A percentile compares a stretch with the other conserved stretches of the same genome.
Evolutionary conservation across 2,888 invertebrate species (phyloP).

Genomic region (Watsonalla cultraria): DNA sequence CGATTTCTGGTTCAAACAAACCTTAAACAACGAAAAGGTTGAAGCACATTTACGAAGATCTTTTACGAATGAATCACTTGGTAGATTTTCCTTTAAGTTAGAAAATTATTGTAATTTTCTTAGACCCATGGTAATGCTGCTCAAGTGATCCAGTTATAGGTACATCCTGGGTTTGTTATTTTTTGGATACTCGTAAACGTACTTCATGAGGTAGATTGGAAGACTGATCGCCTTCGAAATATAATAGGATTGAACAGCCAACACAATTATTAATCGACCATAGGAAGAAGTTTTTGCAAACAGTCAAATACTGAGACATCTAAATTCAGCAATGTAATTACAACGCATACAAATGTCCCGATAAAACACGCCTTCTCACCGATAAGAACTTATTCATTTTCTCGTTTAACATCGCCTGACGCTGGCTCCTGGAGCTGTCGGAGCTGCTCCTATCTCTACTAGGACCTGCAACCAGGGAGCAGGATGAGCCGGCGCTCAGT

Average conservation of each 20-base stretch:
- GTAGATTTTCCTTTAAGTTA: not conserved
- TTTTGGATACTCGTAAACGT: conserved; percentile 30
- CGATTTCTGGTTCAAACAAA: conserved; percentile 54
- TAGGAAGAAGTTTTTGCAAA: conserved; percentile 61
- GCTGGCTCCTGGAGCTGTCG: conserved; percentile 85
- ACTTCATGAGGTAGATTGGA: conserved; percentile 32
- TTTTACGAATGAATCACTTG: not conserved
- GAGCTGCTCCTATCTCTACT: conserved; percentile 82
- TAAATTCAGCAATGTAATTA: conserved; percentile 64
- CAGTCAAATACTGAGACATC: conserved; percentile 61
- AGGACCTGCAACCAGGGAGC: conserved; percentile 73
- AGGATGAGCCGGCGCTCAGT: conserved; percentile 21
- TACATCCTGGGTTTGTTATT: not conserved
- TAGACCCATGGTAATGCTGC: no score
- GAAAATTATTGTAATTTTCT: no score
- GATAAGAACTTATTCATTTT: conserved; percentile 96
- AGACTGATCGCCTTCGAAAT: conserved; percentile 30
- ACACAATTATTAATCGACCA: conserved; percentile 55
- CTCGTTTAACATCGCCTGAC: conserved; percentile 92
- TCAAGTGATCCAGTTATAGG: not conserved
- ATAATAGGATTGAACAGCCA: conserved; percentile 52
- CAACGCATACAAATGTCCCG: conserved; percentile 55
- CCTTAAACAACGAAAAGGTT: conserved; percentile 25
- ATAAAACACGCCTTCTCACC: conserved; percentile 82
- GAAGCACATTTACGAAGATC: conserved; percentile 41